Base-by-base conservation (phyloP, 64 coral and sea anemone species). In the Porites lutea region DNA sequence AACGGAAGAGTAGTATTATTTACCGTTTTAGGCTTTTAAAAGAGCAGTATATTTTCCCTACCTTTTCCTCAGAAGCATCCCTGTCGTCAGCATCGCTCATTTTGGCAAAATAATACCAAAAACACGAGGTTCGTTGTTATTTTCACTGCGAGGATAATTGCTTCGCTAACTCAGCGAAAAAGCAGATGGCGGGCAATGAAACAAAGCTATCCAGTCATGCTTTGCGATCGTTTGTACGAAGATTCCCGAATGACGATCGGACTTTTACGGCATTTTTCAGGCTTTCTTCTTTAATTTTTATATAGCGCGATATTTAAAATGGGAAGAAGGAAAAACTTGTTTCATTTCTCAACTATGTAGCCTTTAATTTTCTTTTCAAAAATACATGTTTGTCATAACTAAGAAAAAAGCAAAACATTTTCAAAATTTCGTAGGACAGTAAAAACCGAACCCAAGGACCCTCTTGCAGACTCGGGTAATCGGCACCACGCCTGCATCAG, bases 81-180 rank as follows among this genome's bases (percentile, higher is more conserved):
- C 87, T 94, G 68, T 84, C 88, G 7, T 94, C 92, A 67, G 16
- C 13, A 83, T 94, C 92, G 67, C 92, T 94, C 92, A 94, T 94
- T 63, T 54, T 94, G 58, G 72, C 64, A 51, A 5, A 15, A 68
- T 65, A n/a, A 59, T 23, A 46, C 3, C 14, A 15, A 69, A 82
- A 64, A 11, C 11, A 18, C 46, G 12, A 49, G 23, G 20, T 20
- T 53, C 0, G 19, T 8, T 3, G 19, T 19, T 6, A 16, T 50
- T 13, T 78, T 51, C 75, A 6, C 54, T 4, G 19, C 4, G 44
- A 14, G 10, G 44, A 9, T 4, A 16, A 48, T 2, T 16, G 3
- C 44, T 45, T 11, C 59, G 9, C n/a, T 19, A 65, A 18, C 2
- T 2, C 3, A 46, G 2, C 20, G 20, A 47, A 27, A 48, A 82